Conservation (phyloP, 2,797 vertebrate species). For the Chiroxiphia lanceolata region DNA sequence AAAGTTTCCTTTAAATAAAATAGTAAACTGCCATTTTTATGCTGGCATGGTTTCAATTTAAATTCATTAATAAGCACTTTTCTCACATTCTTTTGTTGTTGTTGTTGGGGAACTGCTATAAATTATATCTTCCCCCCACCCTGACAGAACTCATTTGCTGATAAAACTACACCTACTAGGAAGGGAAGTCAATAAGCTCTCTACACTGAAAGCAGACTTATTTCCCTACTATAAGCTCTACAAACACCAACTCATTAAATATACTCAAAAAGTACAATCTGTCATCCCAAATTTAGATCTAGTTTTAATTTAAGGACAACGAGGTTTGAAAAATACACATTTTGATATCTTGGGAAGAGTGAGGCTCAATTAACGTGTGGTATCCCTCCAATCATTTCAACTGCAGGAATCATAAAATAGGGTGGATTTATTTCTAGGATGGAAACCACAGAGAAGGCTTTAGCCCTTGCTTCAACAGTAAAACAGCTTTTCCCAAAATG, state of each 20-base stretch:
- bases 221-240: neutral
- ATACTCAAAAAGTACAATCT: neutral
- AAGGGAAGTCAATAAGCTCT: neutral
- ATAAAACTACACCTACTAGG: neutral
- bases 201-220: neutral
- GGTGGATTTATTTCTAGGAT: neutral
- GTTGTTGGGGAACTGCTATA: neutral
- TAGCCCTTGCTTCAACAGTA: neutral
- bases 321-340: neutral
- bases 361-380: neutral
- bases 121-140: neutral
- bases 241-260: neutral
- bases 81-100: neutral
- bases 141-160: neutral
- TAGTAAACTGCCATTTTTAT: neutral
- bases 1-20: neutral
- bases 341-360: neutral
- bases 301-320: neutral
- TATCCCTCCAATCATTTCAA: neutral
- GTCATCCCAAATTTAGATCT: neutral
- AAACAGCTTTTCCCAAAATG: neutral
- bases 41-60: neutral
- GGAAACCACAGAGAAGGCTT: neutral
- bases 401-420: neutral
- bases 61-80: neutral